phyloP scores from a whole-genome alignment of 2,113 vertebrate species.

The Diphyllodes magnificus region DNA sequence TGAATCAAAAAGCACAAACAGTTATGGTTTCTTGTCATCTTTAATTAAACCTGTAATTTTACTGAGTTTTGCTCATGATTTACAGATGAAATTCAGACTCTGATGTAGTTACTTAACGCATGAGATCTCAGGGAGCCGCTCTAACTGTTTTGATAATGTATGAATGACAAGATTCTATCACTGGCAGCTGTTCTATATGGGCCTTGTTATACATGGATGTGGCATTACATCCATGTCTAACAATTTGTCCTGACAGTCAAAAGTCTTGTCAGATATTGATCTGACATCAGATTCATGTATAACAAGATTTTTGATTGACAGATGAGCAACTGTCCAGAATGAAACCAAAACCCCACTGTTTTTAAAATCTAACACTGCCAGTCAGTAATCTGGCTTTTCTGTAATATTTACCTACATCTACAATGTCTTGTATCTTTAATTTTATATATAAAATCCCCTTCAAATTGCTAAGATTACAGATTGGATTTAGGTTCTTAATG shows the following conservation, averaged over 20 bases:
- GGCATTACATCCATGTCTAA: constrained; percentile 32
- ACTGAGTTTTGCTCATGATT: background rate
- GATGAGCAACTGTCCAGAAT: constrained; percentile 50
- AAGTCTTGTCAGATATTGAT: constrained; percentile 29
- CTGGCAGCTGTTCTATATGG: constrained; percentile 17
- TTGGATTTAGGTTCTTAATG: constrained; percentile 44
- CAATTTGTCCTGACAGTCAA: constrained; percentile 60
- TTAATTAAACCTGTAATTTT: background rate
- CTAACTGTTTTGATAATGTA: background rate
- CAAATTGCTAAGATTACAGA: background rate
- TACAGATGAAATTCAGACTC: background rate
- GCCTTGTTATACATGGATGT: constrained; percentile 18
- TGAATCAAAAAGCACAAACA: background rate
- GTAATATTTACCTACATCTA: background rate
- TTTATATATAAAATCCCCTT: background rate
- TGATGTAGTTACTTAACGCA: background rate
- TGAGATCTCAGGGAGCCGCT: background rate
- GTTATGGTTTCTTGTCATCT: background rate
- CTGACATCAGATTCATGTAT: constrained; percentile 52
- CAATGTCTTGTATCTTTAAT: constrained; percentile 4
- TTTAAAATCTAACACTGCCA: constrained; percentile 33
- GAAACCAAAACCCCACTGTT: constrained; percentile 34
- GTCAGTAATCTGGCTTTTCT: constrained; percentile 37
- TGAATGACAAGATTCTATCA: constrained; percentile 17
- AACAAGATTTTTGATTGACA: constrained; percentile 65